A percentile compares a stretch with the other conserved stretches of the same genome.
Conservation (phyloP, 2,888 invertebrate species). For the Conistra vaccinii region DNA sequence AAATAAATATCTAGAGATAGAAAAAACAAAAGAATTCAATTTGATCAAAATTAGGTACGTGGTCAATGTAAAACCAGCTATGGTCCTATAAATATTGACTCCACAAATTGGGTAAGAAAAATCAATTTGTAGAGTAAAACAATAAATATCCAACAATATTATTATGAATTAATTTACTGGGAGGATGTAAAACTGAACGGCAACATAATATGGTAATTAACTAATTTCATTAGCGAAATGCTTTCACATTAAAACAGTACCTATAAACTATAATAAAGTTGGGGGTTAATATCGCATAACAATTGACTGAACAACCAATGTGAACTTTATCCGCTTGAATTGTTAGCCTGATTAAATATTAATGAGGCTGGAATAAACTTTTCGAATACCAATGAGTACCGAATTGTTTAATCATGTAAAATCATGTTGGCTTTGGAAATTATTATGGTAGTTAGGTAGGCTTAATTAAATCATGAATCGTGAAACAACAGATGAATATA, state of each 20-base stretch:
- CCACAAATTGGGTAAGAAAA: no score
- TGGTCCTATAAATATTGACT: no score
- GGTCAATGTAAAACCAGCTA: no score
- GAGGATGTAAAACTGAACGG: not conserved
- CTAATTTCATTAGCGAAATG: not conserved
- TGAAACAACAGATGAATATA: no score
- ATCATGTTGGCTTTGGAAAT: slow-evolving; percentile 16
- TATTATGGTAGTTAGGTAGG: slow-evolving; percentile 11
- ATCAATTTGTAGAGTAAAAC: no score
- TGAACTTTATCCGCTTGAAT: slow-evolving; percentile 19
- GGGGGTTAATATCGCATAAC: slow-evolving; percentile 25
- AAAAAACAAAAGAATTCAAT: no score
- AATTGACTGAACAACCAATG: slow-evolving; percentile 20
- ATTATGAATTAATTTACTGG: not conserved
- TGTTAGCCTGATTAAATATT: slow-evolving; percentile 24
- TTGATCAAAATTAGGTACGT: no score
- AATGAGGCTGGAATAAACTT: slow-evolving; percentile 34
- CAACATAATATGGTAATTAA: not conserved
- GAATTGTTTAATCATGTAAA: slow-evolving; percentile 13
- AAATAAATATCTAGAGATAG: no score
- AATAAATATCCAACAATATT: no score
- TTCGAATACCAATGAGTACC: slow-evolving; percentile 15
- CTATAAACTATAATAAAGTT: slow-evolving; percentile 20
- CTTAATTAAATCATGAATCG: not conserved
- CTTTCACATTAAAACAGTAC: not conserved